These are phyloP conservation scores for Thalassaphorura encarpata DNA, from an alignment of 1,140 invertebrate genomes.

Conservation along the genomic window DNA sequence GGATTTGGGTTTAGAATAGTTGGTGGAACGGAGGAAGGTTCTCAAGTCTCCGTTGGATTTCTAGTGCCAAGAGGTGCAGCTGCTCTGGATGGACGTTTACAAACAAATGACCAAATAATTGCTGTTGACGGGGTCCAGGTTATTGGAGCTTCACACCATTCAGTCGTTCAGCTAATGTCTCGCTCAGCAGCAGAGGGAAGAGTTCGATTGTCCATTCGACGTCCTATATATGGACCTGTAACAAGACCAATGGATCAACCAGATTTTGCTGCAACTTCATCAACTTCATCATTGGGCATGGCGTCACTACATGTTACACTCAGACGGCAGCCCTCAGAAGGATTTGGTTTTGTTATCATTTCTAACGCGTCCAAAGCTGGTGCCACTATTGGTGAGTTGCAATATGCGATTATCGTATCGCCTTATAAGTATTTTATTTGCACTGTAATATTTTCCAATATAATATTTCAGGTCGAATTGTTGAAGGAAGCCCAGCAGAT, in stretches of 20 bases:
- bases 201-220: slow-evolving; percentile 59
- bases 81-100: slow-evolving; percentile 71
- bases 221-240: slow-evolving; percentile 35
- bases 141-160: slow-evolving; percentile 74
- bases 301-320: slow-evolving; percentile 53
- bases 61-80: slow-evolving; percentile 88
- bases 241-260: not conserved
- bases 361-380: slow-evolving; percentile 88
- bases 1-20: slow-evolving; percentile 97
- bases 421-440: not conserved
- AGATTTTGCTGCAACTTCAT: slow-evolving; percentile 1
- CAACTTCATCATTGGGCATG: too few relatives aligned
- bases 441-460: slow-evolving; percentile 3
- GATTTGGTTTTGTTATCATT: slow-evolving; percentile 98
- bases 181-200: slow-evolving; percentile 64
- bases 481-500: slow-evolving; percentile 90
- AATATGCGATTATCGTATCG: not conserved
- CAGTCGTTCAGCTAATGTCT: slow-evolving; percentile 82
- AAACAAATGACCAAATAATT: slow-evolving; percentile 80
- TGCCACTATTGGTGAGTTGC: slow-evolving; percentile 75
- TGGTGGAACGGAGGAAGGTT: slow-evolving; percentile 95
- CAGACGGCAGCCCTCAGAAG: slow-evolving; percentile 81
- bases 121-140: slow-evolving; percentile 74
- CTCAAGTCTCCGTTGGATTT: slow-evolving; percentile 87
- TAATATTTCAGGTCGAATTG: slow-evolving; percentile 62